Percentiles rank a stretch among this genome's conserved stretches.
phyloP scores from a whole-genome alignment of 2,888 invertebrate species.

The Aphodius sticticus region DNA sequence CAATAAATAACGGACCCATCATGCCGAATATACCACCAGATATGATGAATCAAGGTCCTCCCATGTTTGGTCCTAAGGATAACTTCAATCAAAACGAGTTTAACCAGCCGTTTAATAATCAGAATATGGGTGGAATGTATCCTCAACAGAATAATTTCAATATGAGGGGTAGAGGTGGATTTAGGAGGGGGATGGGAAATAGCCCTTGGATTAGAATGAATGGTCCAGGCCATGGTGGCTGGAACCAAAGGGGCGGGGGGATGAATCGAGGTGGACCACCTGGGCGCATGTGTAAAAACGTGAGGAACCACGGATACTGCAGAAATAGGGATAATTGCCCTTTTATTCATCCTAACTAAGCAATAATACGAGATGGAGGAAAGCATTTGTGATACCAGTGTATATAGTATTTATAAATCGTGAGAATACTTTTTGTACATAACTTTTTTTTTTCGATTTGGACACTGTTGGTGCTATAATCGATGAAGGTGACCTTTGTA shows the following conservation, averaged over 20 bases:
- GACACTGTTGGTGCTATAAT: not conserved
- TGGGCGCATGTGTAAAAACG: constrained; percentile 75
- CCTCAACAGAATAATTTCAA: constrained; percentile 57
- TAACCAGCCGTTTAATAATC: constrained; percentile 62
- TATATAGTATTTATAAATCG: constrained; percentile 25
- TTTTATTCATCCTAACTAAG: constrained; percentile 74
- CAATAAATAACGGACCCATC: constrained; percentile 29
- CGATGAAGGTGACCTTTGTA: not conserved
- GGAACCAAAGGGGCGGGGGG: constrained; percentile 64
- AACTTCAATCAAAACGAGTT: constrained; percentile 58
- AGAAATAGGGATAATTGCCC: constrained; percentile 83
- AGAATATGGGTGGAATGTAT: constrained; percentile 57
- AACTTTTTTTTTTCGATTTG: constrained; percentile 4
- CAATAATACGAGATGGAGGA: not conserved
- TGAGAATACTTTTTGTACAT: constrained; percentile 19
- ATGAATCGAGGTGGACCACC: constrained; percentile 56
- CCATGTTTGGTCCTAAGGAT: constrained; percentile 58
- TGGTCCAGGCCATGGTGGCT: constrained; percentile 52
- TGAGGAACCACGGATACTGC: constrained; percentile 82
- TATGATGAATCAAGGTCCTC: constrained; percentile 55
- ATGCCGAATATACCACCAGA: constrained; percentile 58
- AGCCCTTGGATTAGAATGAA: constrained; percentile 64
- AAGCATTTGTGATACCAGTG: constrained; percentile 61
- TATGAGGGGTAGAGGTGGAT: constrained; percentile 51
- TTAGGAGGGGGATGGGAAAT: constrained; percentile 61